Percentiles rank a stretch among this genome's conserved stretches.
Conservation (phyloP, 2,113 vertebrate species). For the Vidua macroura region DNA sequence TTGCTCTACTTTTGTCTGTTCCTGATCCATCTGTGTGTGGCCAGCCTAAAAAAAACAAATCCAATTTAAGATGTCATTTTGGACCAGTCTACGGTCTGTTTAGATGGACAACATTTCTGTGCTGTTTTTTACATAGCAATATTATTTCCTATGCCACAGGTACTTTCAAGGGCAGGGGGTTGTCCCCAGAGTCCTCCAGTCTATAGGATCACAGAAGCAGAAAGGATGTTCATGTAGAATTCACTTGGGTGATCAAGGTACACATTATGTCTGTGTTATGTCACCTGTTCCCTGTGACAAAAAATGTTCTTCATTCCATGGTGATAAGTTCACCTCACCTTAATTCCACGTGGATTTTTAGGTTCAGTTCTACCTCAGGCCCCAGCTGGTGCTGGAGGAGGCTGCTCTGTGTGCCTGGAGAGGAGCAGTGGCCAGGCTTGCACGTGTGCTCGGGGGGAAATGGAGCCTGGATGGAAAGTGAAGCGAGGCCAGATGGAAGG, state of each 20-base stretch:
- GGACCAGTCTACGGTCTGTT: not conserved
- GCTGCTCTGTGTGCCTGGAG: not conserved
- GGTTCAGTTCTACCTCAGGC: not conserved
- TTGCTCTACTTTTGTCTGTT: not conserved
- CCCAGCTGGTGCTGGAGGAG: not conserved
- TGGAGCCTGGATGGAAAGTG: not conserved
- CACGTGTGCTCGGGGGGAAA: not conserved
- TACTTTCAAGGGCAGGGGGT: not conserved
- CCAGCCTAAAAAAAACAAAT: not conserved
- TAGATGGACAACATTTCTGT: not conserved
- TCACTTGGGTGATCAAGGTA: not conserved
- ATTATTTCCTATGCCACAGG: not conserved
- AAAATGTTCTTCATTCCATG: not conserved
- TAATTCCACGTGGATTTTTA: not conserved
- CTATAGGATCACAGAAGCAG: not conserved
- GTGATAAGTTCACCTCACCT: not conserved
- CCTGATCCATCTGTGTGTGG: not conserved
- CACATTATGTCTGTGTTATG: fast-evolving
- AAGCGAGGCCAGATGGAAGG: not conserved
- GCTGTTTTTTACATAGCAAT: not conserved
- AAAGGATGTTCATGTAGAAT: not conserved
- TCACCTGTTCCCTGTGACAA: not conserved
- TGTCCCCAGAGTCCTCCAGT: not conserved
- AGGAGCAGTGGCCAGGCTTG: not conserved
- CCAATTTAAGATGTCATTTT: not conserved